Percentiles rank a stretch among this genome's conserved stretches.
These are phyloP conservation scores for Meloe dianella DNA, from an alignment of 2,888 invertebrate genomes.

Conservation along the genomic window DNA sequence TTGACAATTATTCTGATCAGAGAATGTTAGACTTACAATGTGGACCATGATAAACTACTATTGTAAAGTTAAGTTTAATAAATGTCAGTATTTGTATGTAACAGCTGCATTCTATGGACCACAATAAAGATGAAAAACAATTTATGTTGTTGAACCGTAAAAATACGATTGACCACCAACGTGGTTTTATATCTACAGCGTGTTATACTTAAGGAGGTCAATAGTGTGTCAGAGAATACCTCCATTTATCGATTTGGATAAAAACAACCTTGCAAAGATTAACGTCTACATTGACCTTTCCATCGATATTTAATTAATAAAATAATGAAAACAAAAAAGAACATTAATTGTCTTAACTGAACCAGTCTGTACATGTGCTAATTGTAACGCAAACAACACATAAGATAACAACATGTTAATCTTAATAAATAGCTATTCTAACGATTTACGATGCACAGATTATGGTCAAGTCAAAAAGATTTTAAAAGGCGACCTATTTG, in stretches of 20 bases:
- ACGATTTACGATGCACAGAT: no score
- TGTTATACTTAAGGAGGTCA: neutral
- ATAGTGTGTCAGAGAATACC: neutral
- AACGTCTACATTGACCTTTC: no score
- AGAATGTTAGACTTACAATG: neutral
- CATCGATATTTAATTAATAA: no score
- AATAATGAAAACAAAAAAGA: no score
- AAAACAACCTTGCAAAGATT: no score
- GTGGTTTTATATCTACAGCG: neutral
- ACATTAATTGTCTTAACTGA: no score
- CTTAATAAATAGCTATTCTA: no score
- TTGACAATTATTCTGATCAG: neutral
- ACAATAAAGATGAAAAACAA: slow-evolving; percentile 41
- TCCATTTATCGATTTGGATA: neutral
- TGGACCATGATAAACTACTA: neutral
- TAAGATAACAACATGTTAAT: no score
- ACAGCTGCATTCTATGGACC: slow-evolving; percentile 40
- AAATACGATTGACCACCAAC: slow-evolving; percentile 22
- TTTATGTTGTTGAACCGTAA: slow-evolving; percentile 31
- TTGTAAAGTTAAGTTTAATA: slow-evolving; percentile 31
- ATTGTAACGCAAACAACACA: no score
- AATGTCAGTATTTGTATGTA: slow-evolving; percentile 37
- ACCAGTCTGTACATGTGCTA: no score
- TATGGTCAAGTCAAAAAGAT: no score
- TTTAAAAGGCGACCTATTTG: no score